Conservation (phyloP, 1,140 invertebrate species). For the Chironomus striatipennis region DNA sequence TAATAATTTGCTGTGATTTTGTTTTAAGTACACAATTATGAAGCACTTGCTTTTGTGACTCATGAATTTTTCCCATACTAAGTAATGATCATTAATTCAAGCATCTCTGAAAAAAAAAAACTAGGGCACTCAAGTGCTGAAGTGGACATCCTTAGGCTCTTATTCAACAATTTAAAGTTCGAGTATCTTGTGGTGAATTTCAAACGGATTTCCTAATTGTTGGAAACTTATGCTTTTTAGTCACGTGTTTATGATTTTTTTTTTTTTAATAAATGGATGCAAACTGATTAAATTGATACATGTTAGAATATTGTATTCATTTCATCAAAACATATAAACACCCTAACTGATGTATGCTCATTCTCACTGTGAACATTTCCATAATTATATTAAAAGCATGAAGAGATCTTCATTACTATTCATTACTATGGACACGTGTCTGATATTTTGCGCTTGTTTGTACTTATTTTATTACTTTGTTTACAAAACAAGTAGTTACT, state of each 20-base stretch:
- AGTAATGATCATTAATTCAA: no score
- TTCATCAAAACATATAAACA: neutral
- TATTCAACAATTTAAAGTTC: slow-evolving; percentile 33
- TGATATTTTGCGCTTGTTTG: neutral
- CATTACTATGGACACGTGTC: neutral
- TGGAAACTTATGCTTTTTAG: neutral
- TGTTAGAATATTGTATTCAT: neutral
- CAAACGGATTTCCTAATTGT: no score
- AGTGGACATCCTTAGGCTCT: slow-evolving; percentile 33
- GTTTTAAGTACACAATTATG: no score
- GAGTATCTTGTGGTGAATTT: slow-evolving; percentile 44
- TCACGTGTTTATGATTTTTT: neutral
- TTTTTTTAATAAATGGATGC: neutral
- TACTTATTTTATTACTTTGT: neutral
- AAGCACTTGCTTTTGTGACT: no score
- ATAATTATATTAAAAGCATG: neutral
- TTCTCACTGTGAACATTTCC: neutral
- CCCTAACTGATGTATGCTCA: neutral
- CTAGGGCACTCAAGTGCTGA: no score
- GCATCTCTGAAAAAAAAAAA: no score
- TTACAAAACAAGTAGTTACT: neutral
- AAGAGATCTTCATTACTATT: neutral
- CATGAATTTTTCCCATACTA: no score
- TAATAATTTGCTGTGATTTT: no score
- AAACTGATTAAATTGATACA: neutral